Percentiles rank a stretch among this genome's conserved stretches.
Evolutionary conservation across 1,140 invertebrate genomes (phyloP).

Genomic region (Drosophila biarmipes): DNA sequence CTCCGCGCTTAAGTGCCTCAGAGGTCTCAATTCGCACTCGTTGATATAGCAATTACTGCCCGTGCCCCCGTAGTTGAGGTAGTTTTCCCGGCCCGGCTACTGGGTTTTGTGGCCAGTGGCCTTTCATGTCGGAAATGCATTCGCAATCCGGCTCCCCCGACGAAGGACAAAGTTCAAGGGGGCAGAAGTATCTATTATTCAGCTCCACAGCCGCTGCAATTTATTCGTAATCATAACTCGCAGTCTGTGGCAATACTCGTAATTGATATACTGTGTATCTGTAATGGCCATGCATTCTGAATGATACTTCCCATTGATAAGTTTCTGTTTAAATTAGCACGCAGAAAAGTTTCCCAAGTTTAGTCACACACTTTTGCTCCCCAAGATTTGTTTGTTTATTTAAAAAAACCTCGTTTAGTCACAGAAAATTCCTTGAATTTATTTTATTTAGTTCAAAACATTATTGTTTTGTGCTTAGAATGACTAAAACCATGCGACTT

Average conservation of each 20-base stretch:
- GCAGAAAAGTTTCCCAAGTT: background rate
- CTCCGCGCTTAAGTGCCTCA: constrained; percentile 13
- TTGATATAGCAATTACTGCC: background rate
- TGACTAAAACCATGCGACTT: background rate
- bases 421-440: background rate
- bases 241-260: constrained; percentile 2
- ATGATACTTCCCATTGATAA: constrained; percentile 8
- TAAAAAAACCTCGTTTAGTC: background rate
- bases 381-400: background rate
- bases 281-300: constrained; percentile 18
- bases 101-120: constrained; percentile 29
- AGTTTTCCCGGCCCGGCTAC: background rate
- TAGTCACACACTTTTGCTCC: background rate
- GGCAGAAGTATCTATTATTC: constrained; percentile 22
- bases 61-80: constrained; percentile 8
- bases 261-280: constrained; percentile 10
- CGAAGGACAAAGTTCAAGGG: constrained; percentile 36
- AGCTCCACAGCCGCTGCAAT: constrained; percentile 17
- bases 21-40: background rate
- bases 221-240: constrained; percentile 21
- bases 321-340: background rate
- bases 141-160: constrained; percentile 8
- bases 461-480: background rate
- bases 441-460: background rate
- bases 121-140: constrained; percentile 37